Evolutionary conservation across 2,113 vertebrate genomes (phyloP).

Genomic region (Takifugu bimaculatus): DNA sequence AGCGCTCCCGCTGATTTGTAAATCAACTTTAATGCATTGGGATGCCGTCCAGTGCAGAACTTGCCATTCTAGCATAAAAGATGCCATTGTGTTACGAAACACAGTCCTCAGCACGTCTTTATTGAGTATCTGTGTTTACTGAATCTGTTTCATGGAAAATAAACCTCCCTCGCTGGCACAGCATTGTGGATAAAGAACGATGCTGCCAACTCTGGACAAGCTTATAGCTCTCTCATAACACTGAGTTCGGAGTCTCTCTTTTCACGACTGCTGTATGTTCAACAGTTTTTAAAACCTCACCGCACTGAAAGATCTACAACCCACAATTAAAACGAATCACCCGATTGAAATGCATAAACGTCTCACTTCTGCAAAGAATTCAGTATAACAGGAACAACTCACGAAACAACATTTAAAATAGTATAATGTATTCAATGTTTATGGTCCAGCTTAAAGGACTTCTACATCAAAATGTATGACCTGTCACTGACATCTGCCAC

Average conservation of each 20-base stretch:
- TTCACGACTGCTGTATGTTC: background rate
- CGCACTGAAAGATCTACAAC: no score
- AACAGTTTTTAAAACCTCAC: background rate
- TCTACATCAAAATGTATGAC: no score
- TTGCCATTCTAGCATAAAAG: constrained; percentile 60
- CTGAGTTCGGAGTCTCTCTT: constrained; percentile 11
- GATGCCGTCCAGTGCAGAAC: constrained; percentile 49
- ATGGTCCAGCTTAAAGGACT: no score
- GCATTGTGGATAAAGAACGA: constrained; percentile 5
- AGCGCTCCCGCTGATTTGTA: constrained; percentile 60
- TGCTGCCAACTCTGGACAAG: constrained; percentile 5
- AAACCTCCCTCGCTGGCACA: constrained; percentile 26
- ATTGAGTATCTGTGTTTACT: constrained; percentile 58
- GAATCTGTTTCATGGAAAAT: constrained; percentile 54
- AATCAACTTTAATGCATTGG: constrained; percentile 51
- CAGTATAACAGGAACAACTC: no score
- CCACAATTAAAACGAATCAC: no score
- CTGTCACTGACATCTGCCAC: no score
- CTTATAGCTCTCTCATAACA: constrained; percentile 16
- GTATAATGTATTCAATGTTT: no score
- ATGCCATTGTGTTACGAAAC: constrained; percentile 62
- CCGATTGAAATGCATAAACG: no score
- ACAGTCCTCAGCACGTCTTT: constrained; percentile 36
- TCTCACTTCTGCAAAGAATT: no score
- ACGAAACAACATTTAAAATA: no score